Percentiles rank a stretch among this genome's conserved stretches.
Conservation (phyloP, 2,888 invertebrate species). For the Junonia oenone region DNA sequence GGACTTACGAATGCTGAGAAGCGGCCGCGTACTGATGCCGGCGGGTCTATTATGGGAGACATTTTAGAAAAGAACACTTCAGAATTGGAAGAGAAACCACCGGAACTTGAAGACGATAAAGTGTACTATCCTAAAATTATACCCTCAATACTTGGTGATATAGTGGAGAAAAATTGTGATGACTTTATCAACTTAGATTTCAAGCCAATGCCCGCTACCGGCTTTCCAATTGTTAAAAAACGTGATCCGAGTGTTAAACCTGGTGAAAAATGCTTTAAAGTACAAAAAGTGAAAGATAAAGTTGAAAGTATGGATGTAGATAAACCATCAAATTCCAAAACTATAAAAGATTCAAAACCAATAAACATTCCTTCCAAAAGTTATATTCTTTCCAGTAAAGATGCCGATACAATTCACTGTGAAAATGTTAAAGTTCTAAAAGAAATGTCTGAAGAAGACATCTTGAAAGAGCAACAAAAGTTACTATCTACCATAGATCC, state of each 20-base stretch:
- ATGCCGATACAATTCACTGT: constrained; percentile 82
- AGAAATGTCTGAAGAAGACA: constrained; percentile 86
- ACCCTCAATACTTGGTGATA: constrained; percentile 68
- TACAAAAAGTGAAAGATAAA: constrained; percentile 43
- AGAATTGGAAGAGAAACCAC: constrained; percentile 22
- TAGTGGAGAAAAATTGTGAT: constrained; percentile 75
- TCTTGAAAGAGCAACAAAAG: constrained; percentile 85
- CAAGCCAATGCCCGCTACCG: constrained; percentile 52
- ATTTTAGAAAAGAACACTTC: constrained; percentile 54
- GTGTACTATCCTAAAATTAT: constrained; percentile 70
- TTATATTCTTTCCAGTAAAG: constrained; percentile 66
- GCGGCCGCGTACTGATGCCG: constrained; percentile 48
- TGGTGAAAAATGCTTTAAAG: constrained; percentile 70
- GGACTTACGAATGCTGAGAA: constrained; percentile 61
- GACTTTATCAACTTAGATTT: constrained; percentile 35
- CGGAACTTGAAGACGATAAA: constrained; percentile 52
- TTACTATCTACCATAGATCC: constrained; percentile 83
- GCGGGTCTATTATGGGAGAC: constrained; percentile 45
- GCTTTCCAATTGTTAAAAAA: constrained; percentile 74
- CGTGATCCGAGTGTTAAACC: constrained; percentile 46
- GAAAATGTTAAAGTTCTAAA: constrained; percentile 85
- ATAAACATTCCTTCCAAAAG: constrained; percentile 56
- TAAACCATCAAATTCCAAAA: constrained; percentile 32
- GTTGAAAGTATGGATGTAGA: constrained; percentile 49
- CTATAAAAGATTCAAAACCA: constrained; percentile 20